Evolutionary conservation across 2,797 vertebrate species (phyloP), one percentile per base, ranked within the genome.

Genomic region (Urosaurus nigricauda): DNA sequence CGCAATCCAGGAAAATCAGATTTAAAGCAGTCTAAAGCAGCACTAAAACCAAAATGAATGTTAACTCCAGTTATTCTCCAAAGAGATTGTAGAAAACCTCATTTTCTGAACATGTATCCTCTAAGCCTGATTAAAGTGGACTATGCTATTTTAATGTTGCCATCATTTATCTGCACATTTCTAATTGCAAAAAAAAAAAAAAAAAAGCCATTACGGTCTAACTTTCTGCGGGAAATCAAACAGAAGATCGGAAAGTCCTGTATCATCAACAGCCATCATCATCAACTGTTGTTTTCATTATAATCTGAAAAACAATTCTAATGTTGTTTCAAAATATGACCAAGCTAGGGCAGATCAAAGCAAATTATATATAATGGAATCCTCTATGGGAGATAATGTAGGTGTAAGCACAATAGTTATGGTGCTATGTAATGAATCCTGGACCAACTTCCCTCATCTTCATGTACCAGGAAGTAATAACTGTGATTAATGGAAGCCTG

Each of bases 101-200:
- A 68, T 78, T 78, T 90, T 87, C 47, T 40, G 37, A 19, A 8
- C 4, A 89, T 63, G 6, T 71, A 78, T 1, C 8, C 0, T 79
- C 26, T 13, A 79, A 35, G 81, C 37, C 35, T 85, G 65, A 88
- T 13, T 90, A 81, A 88, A 91, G 47, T 81, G 0, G 0, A 68
- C 17, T 0, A 82, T 83, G 81, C 87, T 0, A 77, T 91, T 85
- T 81, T 17, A 58, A 81, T 80, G 78, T 86, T 47, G 5, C 1
- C 90, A 83, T 83, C 17, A 51, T 86, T 91, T n/a, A 19, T 79
- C 16, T 47, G 29, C 0, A 1, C 32, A 68, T 82, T 60, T 91
- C 79, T 84, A 88, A 87, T 29, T 65, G 11, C 53, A 17, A 83
- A 93, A n/a, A n/a, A n/a, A n/a, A n/a, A n/a, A n/a, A n/a, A n/a